These are phyloP conservation scores for Trichoplusia ni DNA, from an alignment of 1,140 invertebrate species.

Conservation along the genomic window DNA sequence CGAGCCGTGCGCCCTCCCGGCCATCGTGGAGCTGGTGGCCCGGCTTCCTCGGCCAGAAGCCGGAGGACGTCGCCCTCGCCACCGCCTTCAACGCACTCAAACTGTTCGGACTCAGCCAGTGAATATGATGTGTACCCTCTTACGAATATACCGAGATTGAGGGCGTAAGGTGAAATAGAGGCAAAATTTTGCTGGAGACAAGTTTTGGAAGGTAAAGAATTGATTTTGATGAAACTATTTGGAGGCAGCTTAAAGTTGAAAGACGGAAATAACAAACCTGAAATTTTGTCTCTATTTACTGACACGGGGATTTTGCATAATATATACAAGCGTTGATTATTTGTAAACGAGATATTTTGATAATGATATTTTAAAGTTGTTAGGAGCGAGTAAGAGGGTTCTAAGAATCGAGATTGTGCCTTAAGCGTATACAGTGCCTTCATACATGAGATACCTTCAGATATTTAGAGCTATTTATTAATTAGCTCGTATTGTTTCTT, in stretches of 20 bases:
- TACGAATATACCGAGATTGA: no score
- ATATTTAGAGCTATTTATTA: neutral
- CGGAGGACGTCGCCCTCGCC: slow-evolving; percentile 94
- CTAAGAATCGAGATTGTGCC: slow-evolving; percentile 19
- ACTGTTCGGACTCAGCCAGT: slow-evolving; percentile 93
- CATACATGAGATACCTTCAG: slow-evolving; percentile 7
- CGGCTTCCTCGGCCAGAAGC: slow-evolving; percentile 91
- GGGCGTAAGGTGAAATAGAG: no score
- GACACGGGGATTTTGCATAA: no score
- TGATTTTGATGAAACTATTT: no score
- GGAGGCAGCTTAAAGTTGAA: no score
- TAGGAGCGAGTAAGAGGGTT: neutral
- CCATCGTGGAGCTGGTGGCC: slow-evolving; percentile 97
- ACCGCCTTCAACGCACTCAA: slow-evolving; percentile 97
- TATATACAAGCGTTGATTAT: no score
- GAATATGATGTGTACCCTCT: neutral
- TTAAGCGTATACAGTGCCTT: slow-evolving; percentile 17
- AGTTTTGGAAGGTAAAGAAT: no score
- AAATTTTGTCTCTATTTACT: no score
- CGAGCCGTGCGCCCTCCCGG: slow-evolving; percentile 96
- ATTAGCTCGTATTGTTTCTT: slow-evolving; percentile 10
- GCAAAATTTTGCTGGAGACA: no score
- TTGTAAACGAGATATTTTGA: neutral
- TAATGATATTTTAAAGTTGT: neutral
- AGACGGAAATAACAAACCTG: no score